Conservation (phyloP, 2,113 vertebrate genomes). For the Cephalopholis sonnerati region DNA sequence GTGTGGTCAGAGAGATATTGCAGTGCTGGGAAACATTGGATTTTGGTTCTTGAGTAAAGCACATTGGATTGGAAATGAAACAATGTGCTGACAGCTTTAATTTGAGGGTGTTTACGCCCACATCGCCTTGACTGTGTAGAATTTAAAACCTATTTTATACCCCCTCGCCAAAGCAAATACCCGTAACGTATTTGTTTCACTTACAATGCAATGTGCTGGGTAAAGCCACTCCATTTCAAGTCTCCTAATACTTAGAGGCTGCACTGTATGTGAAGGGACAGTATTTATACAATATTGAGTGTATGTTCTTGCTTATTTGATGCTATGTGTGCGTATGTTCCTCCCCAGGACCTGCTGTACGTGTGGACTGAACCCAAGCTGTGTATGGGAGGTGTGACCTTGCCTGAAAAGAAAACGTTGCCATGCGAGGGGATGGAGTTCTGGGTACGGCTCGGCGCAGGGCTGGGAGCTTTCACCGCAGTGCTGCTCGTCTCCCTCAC, state of each 20-base stretch:
- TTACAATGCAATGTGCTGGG: not conserved
- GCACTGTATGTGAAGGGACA: not conserved
- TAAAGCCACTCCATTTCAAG: not conserved
- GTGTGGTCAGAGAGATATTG: slow-evolving; percentile 11
- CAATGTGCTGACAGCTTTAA: slow-evolving; percentile 2
- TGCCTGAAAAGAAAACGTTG: slow-evolving; percentile 90
- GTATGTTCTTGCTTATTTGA: not conserved
- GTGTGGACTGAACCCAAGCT: slow-evolving; percentile 96
- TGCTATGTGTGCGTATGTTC: not conserved
- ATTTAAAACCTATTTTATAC: slow-evolving; percentile 1
- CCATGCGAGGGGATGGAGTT: slow-evolving; percentile 93
- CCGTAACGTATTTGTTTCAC: slow-evolving; percentile 6
- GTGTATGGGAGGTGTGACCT: slow-evolving; percentile 90
- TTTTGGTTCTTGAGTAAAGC: not conserved
- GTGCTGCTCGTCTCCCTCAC: slow-evolving; percentile 93
- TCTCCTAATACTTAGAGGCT: not conserved
- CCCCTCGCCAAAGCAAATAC: not conserved
- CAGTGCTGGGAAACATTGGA: not conserved
- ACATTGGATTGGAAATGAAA: not conserved
- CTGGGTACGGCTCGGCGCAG: slow-evolving; percentile 93
- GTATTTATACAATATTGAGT: not conserved
- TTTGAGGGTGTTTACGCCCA: not conserved
- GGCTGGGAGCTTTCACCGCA: slow-evolving; percentile 89
- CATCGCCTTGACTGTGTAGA: not conserved
- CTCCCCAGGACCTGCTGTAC: slow-evolving; percentile 90